phyloP scores from a whole-genome alignment of 2,113 vertebrate species.

The Pycnonotus jocosus region DNA sequence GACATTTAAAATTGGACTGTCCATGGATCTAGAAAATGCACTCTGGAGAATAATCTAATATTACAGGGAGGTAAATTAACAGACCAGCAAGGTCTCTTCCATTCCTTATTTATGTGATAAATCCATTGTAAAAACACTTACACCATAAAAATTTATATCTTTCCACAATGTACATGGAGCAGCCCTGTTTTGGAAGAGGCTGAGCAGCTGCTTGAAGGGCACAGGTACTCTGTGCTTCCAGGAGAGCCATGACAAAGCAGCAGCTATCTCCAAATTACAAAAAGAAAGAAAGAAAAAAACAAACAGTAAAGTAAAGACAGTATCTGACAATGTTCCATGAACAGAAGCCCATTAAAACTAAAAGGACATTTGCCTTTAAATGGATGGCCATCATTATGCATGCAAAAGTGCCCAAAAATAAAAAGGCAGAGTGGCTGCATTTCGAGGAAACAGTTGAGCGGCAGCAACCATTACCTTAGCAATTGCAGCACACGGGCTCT shows the following conservation, averaged over 20 bases:
- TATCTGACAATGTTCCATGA: conserved; percentile 21
- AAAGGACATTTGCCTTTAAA: conserved; percentile 58
- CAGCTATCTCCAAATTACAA: neutral
- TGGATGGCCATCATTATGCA: conserved; percentile 49
- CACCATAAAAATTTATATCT: neutral
- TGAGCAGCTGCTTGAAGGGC: neutral
- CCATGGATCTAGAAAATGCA: neutral
- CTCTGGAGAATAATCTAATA: neutral
- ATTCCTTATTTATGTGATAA: conserved; percentile 21
- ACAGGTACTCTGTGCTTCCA: neutral
- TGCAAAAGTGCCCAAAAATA: conserved; percentile 63
- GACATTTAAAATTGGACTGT: neutral
- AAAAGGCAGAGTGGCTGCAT: conserved; percentile 52
- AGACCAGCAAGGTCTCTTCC: conserved; percentile 1
- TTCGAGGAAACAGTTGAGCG: conserved; percentile 52
- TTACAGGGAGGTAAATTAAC: conserved; percentile 4
- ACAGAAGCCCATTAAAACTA: conserved; percentile 54
- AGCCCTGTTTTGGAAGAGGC: neutral
- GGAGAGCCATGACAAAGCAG: neutral
- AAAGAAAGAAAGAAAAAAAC: neutral
- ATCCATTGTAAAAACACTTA: conserved; percentile 11
- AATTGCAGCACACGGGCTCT: conserved; percentile 43
- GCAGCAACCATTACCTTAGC: conserved; percentile 53
- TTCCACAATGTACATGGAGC: neutral
- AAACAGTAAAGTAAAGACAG: neutral